Evolutionary conservation across 2,888 invertebrate genomes (phyloP).

Genomic region (Lepas anatifera): DNA sequence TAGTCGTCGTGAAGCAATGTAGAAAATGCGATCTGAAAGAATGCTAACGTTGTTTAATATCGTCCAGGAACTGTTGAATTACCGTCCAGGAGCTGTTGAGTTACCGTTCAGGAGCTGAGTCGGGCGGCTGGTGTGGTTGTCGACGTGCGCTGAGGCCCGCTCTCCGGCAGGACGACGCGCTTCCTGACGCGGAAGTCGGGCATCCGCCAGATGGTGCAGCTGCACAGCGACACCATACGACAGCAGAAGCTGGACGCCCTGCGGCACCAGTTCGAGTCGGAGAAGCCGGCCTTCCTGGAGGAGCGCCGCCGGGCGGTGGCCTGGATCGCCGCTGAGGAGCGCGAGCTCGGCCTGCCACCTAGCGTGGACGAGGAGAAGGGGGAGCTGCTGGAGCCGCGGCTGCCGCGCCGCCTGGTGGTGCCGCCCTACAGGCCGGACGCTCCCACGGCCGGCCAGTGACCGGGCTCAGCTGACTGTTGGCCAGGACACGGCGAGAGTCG

Average conservation of each 20-base stretch:
- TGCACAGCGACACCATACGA: constrained; percentile 55
- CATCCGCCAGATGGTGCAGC: constrained; percentile 53
- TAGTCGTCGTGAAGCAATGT: too few relatives aligned
- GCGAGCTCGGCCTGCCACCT: constrained; percentile 32
- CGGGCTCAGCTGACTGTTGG: too few relatives aligned
- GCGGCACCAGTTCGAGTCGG: constrained; percentile 48
- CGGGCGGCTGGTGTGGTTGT: too few relatives aligned
- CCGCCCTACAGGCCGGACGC: background rate
- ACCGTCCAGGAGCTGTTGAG: too few relatives aligned
- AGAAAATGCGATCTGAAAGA: too few relatives aligned
- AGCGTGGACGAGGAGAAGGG: constrained; percentile 15
- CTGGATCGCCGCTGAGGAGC: constrained; percentile 63
- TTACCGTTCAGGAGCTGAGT: too few relatives aligned
- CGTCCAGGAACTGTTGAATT: too few relatives aligned
- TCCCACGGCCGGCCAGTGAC: too few relatives aligned
- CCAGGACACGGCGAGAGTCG: too few relatives aligned
- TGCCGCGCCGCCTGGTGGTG: background rate
- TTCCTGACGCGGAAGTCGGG: constrained; percentile 59
- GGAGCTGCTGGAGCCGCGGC: constrained; percentile 8
- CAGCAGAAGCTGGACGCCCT: constrained; percentile 52
- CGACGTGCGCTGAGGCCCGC: too few relatives aligned
- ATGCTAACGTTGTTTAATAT: too few relatives aligned
- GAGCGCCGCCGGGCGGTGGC: constrained; percentile 57
- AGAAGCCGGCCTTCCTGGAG: constrained; percentile 58
- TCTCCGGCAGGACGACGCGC: too few relatives aligned